These are phyloP conservation scores for Mactromeris polynyma DNA, from an alignment of 2,888 invertebrate genomes.

Conservation along the genomic window DNA sequence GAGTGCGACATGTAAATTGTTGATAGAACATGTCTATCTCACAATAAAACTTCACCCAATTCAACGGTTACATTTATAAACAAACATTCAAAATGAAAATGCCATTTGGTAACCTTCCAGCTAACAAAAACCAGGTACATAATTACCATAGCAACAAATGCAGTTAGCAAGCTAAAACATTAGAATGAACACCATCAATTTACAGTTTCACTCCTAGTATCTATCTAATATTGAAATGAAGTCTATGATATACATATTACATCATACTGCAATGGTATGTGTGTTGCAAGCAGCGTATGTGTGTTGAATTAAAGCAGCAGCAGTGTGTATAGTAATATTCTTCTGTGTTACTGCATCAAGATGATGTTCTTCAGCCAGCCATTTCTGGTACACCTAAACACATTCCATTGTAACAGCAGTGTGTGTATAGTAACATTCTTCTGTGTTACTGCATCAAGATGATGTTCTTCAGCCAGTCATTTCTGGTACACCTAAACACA, in stretches of 20 bases:
- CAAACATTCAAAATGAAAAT: constrained; percentile 14
- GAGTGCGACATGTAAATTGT: constrained; percentile 22
- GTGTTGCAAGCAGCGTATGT: too few species aligned
- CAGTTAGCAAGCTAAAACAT: background rate
- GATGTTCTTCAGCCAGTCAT: too few species aligned
- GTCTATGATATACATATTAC: background rate
- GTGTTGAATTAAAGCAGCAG: too few species aligned
- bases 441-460: too few species aligned
- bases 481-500: too few species aligned
- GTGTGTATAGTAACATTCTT: too few species aligned
- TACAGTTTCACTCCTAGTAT: background rate
- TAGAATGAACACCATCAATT: background rate
- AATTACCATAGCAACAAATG: constrained; percentile 17
- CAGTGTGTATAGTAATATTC: too few species aligned
- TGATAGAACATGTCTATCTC: constrained; percentile 1
- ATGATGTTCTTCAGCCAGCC: background rate
- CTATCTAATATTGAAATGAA: background rate
- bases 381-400: background rate
- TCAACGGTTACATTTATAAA: background rate
- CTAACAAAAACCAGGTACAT: background rate
- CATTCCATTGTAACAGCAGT: background rate
- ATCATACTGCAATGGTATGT: too few species aligned
- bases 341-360: background rate
- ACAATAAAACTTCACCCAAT: background rate
- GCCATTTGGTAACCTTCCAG: constrained; percentile 6